Conservation (phyloP, 2,888 invertebrate genomes). For the Acleris holmiana region DNA sequence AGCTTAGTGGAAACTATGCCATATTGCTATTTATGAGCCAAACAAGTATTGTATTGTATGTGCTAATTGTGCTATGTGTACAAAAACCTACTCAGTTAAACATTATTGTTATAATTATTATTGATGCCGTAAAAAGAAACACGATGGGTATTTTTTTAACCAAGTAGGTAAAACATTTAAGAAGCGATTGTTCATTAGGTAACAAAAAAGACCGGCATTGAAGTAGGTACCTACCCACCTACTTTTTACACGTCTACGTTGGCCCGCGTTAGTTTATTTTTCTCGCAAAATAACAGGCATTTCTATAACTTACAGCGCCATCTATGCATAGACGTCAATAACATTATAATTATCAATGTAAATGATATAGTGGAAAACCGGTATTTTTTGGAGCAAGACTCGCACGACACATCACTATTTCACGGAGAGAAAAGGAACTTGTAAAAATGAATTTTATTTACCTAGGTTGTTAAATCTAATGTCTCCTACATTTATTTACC, state of each 20-base stretch:
- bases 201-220: slow-evolving; percentile 23
- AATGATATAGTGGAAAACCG: slow-evolving; percentile 2
- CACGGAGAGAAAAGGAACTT: background rate
- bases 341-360: background rate
- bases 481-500: too few relatives aligned
- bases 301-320: background rate
- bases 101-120: background rate
- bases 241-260: slow-evolving; percentile 3
- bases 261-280: background rate
- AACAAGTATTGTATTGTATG: slow-evolving; percentile 15
- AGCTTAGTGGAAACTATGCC: slow-evolving; percentile 1
- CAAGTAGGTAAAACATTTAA: slow-evolving; percentile 14
- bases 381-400: background rate
- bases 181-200: slow-evolving; percentile 1
- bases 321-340: background rate
- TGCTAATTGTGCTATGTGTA: background rate
- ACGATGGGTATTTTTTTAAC: background rate
- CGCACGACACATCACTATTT: background rate
- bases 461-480: too few relatives aligned
- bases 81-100: background rate
- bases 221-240: too few relatives aligned
- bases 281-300: background rate
- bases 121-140: slow-evolving; percentile 1
- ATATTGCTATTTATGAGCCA: slow-evolving; percentile 6
- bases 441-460: too few relatives aligned